Percentiles rank a stretch among this genome's conserved stretches.
Conservation (phyloP, 2,113 vertebrate species). For the Apeltes quadracus region DNA sequence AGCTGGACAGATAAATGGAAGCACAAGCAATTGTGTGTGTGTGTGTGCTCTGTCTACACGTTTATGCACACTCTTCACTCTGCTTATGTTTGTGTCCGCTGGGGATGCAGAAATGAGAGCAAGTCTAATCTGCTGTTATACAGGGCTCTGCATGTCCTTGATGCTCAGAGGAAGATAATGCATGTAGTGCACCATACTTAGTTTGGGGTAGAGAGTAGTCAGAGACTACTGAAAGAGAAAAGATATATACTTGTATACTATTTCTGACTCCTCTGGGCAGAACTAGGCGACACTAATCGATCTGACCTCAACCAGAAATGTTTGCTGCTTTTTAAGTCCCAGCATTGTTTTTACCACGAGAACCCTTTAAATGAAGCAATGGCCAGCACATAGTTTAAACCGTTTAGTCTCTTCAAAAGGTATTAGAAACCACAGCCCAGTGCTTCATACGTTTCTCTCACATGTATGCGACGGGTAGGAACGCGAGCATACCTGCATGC, state of each 20-base stretch:
- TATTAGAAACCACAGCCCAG: neutral
- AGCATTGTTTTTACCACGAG: too few species aligned
- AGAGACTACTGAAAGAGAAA: too few species aligned
- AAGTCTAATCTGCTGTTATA: constrained; percentile 28
- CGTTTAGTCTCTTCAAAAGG: too few species aligned
- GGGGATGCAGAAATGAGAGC: constrained; percentile 16
- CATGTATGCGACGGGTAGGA: neutral
- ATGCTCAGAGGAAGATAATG: neutral
- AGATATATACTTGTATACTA: neutral
- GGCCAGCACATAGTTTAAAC: too few species aligned
- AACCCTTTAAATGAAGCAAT: too few species aligned
- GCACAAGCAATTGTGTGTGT: constrained; percentile 35
- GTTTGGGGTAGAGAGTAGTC: neutral
- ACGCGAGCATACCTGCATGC: constrained; percentile 87
- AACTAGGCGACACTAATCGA: too few species aligned
- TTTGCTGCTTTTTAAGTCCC: too few species aligned
- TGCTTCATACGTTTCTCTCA: neutral
- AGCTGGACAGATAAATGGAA: constrained; percentile 51
- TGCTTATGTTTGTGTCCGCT: constrained; percentile 17
- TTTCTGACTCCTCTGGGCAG: neutral
- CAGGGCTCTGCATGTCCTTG: neutral
- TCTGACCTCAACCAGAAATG: neutral
- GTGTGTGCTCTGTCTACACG: constrained; percentile 5
- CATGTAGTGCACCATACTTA: neutral
- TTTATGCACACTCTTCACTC: constrained; percentile 6